Base-by-base conservation (phyloP, 1,140 invertebrate genomes). In the Drosophila melanogaster region DNA sequence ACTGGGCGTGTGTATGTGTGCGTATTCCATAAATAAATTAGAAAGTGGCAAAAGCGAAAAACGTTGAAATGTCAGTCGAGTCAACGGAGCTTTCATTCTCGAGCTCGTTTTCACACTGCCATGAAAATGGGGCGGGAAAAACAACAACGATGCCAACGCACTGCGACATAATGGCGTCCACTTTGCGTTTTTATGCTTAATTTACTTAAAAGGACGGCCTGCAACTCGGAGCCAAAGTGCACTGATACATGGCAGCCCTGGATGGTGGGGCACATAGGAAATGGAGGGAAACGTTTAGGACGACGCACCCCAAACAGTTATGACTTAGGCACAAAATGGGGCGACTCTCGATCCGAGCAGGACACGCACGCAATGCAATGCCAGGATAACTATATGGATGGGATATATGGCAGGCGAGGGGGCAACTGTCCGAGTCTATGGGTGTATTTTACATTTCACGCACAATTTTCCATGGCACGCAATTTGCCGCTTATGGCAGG, bases 151-250 rank as follows among this genome's bases (percentile, higher is more conserved):
- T 69, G 58, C 40, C 72, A 67, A 77, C 76, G 85, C 85, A 83
- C 67, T 79, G 89, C 89, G 83, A 87, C 89, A 90, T 91, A 91
- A 91, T 90, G 89, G 89, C 89, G 84, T 89, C 83, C 87, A 91
- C 80, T 91, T 91, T 89, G 76, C 73, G 80, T 79, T 90, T 90
- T 91, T 91, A 90, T 90, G 89, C 87, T 91, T 91, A 91, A 91
- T 90, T 91, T 91, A 86, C 81, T 89, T 91, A 91, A 91, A 91
- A 91, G 89, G 89, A 66, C 61, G 53, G 56, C 69, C 58, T 74
- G 77, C 76, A 79, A 46, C 60, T 24, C 41, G 43, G 40, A 49
- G 46, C 24, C 33, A 49, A 56, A 61, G 54, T 79, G 69, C 75
- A 79, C 56, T 72, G 54, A 60, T 69, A 65, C 59, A 71, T 51